A percentile compares a stretch with the other conserved stretches of the same genome.
These are phyloP conservation scores for Procapra przewalskii DNA, from an alignment of 2,113 vertebrate species.

Conservation along the genomic window DNA sequence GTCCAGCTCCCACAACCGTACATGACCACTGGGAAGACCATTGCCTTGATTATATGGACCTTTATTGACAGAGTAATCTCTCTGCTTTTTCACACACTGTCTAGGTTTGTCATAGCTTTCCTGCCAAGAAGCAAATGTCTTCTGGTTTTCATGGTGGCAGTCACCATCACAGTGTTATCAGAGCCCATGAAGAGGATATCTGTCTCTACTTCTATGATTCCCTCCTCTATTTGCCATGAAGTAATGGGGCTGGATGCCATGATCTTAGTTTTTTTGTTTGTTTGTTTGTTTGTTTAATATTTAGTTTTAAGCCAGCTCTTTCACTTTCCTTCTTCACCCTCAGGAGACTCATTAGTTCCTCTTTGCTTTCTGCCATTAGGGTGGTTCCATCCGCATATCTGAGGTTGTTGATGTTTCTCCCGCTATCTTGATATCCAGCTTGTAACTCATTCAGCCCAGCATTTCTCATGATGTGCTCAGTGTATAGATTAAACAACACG, in stretches of 20 bases:
- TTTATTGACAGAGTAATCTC: neutral
- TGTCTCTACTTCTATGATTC: neutral
- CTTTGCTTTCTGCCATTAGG: neutral
- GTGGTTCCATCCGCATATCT: neutral
- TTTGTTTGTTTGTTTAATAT: neutral
- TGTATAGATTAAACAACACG: neutral
- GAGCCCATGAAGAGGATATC: neutral
- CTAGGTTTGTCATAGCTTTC: neutral
- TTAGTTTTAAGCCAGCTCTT: neutral
- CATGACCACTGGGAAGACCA: neutral
- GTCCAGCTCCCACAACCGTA: accelerated
- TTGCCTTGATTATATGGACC: neutral
- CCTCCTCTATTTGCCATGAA: neutral
- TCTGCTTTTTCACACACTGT: neutral
- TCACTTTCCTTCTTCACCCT: neutral
- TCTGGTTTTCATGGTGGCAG: neutral
- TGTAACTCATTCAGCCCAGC: neutral
- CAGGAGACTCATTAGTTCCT: neutral
- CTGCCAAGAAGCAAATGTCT: neutral
- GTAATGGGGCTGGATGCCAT: neutral
- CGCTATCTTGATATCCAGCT: neutral
- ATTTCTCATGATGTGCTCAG: neutral
- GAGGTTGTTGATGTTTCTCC: neutral
- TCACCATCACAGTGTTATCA: neutral
- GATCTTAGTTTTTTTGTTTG: neutral